Evolutionary conservation across 2,888 invertebrate genomes (phyloP).

Genomic region (Synanthedon vespiformis): DNA sequence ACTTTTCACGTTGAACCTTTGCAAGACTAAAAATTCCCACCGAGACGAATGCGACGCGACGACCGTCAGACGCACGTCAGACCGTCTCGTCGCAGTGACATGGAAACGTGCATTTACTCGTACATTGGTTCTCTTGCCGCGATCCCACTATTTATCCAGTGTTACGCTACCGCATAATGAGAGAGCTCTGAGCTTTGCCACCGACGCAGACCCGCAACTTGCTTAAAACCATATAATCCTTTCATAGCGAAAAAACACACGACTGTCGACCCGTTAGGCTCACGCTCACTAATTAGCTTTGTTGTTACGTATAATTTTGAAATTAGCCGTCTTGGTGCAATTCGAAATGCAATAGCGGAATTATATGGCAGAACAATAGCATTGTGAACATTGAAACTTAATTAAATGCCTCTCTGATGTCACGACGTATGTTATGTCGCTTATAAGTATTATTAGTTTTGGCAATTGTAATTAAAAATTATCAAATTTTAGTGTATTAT

Average conservation of each 20-base stretch:
- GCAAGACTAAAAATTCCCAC: slow-evolving; percentile 50
- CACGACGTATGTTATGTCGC: background rate
- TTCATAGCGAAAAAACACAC: slow-evolving; percentile 28
- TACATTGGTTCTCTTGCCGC: slow-evolving; percentile 41
- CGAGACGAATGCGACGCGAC: slow-evolving; percentile 32
- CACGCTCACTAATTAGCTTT: slow-evolving; percentile 35
- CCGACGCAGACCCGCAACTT: slow-evolving; percentile 30
- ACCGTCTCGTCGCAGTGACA: slow-evolving; percentile 28
- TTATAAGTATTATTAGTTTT: background rate
- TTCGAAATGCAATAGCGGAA: background rate
- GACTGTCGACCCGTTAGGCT: slow-evolving; percentile 22
- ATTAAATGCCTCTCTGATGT: background rate
- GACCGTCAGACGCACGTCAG: slow-evolving; percentile 11
- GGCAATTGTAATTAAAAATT: too few species aligned
- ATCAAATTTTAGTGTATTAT: too few species aligned
- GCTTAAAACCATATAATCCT: slow-evolving; percentile 35
- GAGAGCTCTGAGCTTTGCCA: slow-evolving; percentile 44
- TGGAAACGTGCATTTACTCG: slow-evolving; percentile 54
- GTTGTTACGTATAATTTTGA: background rate
- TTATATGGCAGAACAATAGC: background rate
- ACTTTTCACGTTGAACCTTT: slow-evolving; percentile 62
- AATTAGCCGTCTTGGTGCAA: background rate
- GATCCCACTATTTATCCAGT: slow-evolving; percentile 51
- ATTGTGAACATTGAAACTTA: background rate
- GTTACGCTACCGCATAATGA: slow-evolving; percentile 52